A percentile compares a stretch with the other conserved stretches of the same genome.
These are phyloP conservation scores for Holcopasites calliopsidis DNA, from an alignment of 1,140 invertebrate species.

Conservation along the genomic window DNA sequence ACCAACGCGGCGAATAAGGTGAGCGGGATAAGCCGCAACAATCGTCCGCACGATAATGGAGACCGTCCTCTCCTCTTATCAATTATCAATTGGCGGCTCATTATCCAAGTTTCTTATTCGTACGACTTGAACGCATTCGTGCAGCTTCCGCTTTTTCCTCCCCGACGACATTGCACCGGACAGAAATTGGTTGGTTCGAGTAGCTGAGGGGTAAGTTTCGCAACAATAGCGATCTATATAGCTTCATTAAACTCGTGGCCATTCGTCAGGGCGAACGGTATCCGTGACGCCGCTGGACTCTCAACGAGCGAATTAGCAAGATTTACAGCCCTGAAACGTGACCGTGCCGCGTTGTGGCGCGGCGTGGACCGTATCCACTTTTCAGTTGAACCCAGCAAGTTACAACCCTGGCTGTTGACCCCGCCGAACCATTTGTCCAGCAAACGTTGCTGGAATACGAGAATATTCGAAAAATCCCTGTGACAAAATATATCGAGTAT, in stretches of 20 bases:
- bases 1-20: background rate
- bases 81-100: constrained; percentile 34
- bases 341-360: constrained; percentile 59
- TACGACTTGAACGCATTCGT: background rate
- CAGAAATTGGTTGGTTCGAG: constrained; percentile 46
- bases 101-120: constrained; percentile 37
- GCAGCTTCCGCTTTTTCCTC: background rate
- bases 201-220: constrained; percentile 36
- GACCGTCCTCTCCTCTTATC: constrained; percentile 9
- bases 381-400: constrained; percentile 47
- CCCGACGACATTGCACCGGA: background rate
- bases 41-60: constrained; percentile 8
- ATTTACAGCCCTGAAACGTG: constrained; percentile 68
- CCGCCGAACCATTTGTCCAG: constrained; percentile 1
- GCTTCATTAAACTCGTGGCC: constrained; percentile 62
- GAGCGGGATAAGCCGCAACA: background rate
- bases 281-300: constrained; percentile 64
- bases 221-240: constrained; percentile 62
- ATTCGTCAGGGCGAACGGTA: constrained; percentile 65
- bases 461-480: background rate
- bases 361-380: constrained; percentile 61
- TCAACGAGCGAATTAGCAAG: constrained; percentile 70
- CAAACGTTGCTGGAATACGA: background rate
- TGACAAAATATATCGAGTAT: no score
- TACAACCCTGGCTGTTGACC: constrained; percentile 41